phyloP scores from a whole-genome alignment of 2,888 invertebrate genomes.

The Harmothoe impar region DNA sequence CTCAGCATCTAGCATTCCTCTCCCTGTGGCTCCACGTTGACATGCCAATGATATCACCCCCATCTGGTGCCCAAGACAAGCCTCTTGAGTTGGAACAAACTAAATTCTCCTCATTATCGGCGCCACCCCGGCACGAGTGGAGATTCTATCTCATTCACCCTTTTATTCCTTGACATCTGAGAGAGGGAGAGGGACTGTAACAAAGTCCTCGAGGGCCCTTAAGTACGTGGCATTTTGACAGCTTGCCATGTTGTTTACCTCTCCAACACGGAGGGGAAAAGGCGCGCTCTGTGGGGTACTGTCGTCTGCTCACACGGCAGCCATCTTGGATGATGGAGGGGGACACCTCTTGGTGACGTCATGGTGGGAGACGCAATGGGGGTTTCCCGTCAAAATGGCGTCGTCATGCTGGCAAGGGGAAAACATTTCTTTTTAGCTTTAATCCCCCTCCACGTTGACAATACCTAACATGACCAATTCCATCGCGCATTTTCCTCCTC shows the following conservation, averaged over 20 bases:
- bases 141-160: not conserved
- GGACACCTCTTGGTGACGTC: constrained; percentile 34
- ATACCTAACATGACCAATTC: too few relatives aligned
- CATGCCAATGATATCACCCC: too few relatives aligned
- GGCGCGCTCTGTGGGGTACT: not conserved
- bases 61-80: not conserved
- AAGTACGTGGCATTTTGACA: constrained; percentile 38
- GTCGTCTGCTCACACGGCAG: constrained; percentile 14
- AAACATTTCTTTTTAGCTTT: not conserved
- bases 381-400: not conserved
- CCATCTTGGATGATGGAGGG: not conserved
- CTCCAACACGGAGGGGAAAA: not conserved
- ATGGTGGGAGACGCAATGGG: not conserved
- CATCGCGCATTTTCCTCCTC: too few relatives aligned
- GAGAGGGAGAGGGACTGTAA: not conserved
- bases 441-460: too few relatives aligned
- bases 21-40: too few relatives aligned
- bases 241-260: constrained; percentile 39
- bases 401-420: not conserved
- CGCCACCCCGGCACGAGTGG: not conserved
- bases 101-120: not conserved
- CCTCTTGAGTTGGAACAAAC: not conserved
- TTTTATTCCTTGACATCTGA: not conserved
- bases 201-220: not conserved
- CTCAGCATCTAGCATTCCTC: too few relatives aligned